Percentiles rank a stretch among this genome's conserved stretches.
phyloP scores from a whole-genome alignment of 2,113 vertebrate species.

The Calyptomena viridis region DNA sequence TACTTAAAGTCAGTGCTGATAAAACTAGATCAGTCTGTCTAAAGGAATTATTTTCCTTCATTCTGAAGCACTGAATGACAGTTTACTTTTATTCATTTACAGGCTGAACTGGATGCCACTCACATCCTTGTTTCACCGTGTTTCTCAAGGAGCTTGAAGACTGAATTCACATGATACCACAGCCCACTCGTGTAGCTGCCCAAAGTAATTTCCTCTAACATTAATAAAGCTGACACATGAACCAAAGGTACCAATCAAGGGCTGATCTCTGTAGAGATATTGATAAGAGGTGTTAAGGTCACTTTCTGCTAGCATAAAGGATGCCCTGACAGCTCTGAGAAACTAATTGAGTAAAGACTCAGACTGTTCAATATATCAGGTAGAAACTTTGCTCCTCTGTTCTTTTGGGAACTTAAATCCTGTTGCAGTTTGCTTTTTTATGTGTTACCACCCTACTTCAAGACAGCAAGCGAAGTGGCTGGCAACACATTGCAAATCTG shows the following conservation, averaged over 20 bases:
- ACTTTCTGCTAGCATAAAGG: background rate
- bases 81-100: background rate
- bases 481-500: background rate
- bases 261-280: background rate
- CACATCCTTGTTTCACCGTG: background rate
- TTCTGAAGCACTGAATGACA: background rate
- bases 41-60: conserved; percentile 21
- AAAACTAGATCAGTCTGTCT: conserved; percentile 23
- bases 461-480: background rate
- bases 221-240: background rate
- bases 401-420: background rate
- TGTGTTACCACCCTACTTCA: background rate
- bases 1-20: background rate
- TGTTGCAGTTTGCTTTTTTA: background rate
- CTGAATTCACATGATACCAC: background rate
- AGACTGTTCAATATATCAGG: background rate
- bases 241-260: background rate
- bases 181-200: background rate
- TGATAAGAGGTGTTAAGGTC: background rate
- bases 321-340: background rate
- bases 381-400: background rate
- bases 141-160: background rate
- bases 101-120: background rate
- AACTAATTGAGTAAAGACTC: background rate
- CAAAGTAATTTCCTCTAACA: background rate